Conservation (phyloP, 2,797 vertebrate genomes). For the Semaprochilodus insignis region DNA sequence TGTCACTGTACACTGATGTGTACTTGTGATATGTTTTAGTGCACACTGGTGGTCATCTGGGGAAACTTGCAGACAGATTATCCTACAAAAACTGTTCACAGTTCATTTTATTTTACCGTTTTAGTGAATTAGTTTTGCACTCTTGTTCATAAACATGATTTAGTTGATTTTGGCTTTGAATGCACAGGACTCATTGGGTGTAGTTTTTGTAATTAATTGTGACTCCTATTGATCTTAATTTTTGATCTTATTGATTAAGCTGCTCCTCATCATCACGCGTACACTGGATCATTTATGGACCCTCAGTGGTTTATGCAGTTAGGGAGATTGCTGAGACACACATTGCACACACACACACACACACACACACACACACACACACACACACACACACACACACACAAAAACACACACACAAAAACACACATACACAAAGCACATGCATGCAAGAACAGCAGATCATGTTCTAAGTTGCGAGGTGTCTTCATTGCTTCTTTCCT, state of each 20-base stretch:
- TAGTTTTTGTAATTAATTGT: background rate
- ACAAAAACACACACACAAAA: too few relatives aligned
- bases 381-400: background rate
- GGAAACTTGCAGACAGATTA: background rate
- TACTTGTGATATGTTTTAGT: background rate
- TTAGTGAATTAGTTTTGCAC: too few relatives aligned
- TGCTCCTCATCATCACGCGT: background rate
- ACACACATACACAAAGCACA: background rate
- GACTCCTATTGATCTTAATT: background rate
- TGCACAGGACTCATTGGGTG: too few relatives aligned
- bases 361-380: background rate
- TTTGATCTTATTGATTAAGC: background rate
- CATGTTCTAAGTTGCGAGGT: background rate
- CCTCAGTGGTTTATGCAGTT: background rate
- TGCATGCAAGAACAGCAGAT: background rate
- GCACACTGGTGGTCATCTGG: background rate
- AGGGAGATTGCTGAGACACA: background rate
- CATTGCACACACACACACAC: background rate
- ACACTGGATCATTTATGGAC: background rate
- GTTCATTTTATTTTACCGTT: too few relatives aligned
- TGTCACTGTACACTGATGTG: background rate
- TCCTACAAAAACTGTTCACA: too few relatives aligned
- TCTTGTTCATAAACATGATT: too few relatives aligned
- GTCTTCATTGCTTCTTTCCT: conserved; percentile 15
- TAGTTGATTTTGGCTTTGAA: too few relatives aligned